A percentile compares a stretch with the other conserved stretches of the same genome.
Conservation (phyloP, 1,140 invertebrate genomes). For the Aphelinus atriplicis region DNA sequence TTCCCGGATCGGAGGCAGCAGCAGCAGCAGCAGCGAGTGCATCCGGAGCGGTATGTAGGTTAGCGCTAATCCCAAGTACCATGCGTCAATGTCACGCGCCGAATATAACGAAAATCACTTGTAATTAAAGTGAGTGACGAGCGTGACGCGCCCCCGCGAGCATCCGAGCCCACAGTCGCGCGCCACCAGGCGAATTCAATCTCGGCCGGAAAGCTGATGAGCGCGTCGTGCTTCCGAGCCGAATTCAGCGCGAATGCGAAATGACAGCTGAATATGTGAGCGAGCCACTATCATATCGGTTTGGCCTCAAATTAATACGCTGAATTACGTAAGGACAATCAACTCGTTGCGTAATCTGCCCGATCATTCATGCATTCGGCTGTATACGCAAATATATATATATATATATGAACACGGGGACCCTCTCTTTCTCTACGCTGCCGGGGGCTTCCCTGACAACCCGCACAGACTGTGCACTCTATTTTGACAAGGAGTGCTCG, state of each 20-base stretch:
- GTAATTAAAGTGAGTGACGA: constrained; percentile 39
- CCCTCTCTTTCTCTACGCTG: no score
- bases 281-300: background rate
- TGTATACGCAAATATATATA: no score
- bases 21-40: background rate
- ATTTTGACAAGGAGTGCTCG: no score
- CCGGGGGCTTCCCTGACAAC: no score
- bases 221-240: background rate
- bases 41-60: background rate
- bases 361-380: no score
- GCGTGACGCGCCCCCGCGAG: constrained; percentile 13
- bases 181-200: constrained; percentile 20
- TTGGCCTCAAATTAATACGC: constrained; percentile 19
- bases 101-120: constrained; percentile 34
- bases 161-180: background rate
- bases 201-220: constrained; percentile 16
- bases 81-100: constrained; percentile 24
- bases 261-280: constrained; percentile 29
- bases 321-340: constrained; percentile 27
- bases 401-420: no score
- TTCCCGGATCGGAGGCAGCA: no score
- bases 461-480: no score
- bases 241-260: constrained; percentile 30
- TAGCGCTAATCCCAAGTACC: constrained; percentile 25
- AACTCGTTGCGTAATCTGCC: background rate